These are phyloP conservation scores for Caenorhabditis sinica DNA, from an alignment of 2,888 invertebrate species.

Conservation along the genomic window DNA sequence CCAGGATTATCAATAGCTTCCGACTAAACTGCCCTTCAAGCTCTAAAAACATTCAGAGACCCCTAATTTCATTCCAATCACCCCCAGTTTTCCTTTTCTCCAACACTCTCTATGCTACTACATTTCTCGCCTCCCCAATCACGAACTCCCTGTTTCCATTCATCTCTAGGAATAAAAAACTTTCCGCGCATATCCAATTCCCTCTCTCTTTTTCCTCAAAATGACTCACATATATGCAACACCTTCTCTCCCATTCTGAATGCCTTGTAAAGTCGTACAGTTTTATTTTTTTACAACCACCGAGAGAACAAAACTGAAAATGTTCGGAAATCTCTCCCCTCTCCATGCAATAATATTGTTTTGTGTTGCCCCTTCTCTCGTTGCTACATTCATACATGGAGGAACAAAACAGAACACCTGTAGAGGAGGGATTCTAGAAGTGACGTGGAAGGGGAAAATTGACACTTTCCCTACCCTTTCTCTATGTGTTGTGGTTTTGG, in stretches of 20 bases:
- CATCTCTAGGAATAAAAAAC: conserved; percentile 9
- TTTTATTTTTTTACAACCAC: conserved; percentile 18
- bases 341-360: not conserved
- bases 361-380: not conserved
- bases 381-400: not conserved
- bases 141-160: too few relatives aligned
- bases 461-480: conserved; percentile 12
- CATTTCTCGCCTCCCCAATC: too few relatives aligned
- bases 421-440: conserved; percentile 12
- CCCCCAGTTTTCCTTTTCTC: too few relatives aligned
- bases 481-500: not conserved
- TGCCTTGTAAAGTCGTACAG: conserved; percentile 27
- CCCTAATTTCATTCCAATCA: too few relatives aligned
- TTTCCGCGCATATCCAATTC: conserved; percentile 15
- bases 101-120: too few relatives aligned
- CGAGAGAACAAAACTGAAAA: not conserved
- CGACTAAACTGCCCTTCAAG: too few relatives aligned
- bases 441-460: not conserved
- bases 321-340: not conserved
- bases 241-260: not conserved
- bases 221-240: not conserved
- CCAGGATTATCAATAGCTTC: too few relatives aligned
- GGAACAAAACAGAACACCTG: conserved; percentile 4
- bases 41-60: too few relatives aligned
- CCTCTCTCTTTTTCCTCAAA: conserved; percentile 17